Percentiles rank a stretch among this genome's conserved stretches.
These are phyloP conservation scores for Prenolepis imparis DNA, from an alignment of 2,888 invertebrate genomes.

Conservation along the genomic window DNA sequence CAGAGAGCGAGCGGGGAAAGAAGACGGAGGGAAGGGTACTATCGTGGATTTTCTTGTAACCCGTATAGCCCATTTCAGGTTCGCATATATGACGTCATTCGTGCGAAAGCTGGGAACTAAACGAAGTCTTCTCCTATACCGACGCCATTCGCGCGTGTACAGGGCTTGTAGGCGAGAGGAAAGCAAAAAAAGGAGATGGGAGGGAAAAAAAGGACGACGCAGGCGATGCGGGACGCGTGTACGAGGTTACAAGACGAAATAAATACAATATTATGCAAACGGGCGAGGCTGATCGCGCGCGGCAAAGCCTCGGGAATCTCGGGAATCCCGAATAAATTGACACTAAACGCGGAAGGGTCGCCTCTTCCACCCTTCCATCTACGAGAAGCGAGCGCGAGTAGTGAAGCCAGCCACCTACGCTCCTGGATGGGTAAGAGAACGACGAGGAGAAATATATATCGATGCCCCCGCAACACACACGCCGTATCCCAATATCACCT, in stretches of 20 bases:
- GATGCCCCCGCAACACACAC: constrained; percentile 81
- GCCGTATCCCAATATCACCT: constrained; percentile 84
- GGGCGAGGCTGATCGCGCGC: constrained; percentile 84
- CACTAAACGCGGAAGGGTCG: constrained; percentile 84
- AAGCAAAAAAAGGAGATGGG: constrained; percentile 42
- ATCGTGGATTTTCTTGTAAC: constrained; percentile 80
- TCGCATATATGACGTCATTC: constrained; percentile 77
- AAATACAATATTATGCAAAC: constrained; percentile 87
- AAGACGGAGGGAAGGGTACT: constrained; percentile 48
- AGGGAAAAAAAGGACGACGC: constrained; percentile 28
- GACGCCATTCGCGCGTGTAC: constrained; percentile 52
- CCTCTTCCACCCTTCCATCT: constrained; percentile 58
- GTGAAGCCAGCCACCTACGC: constrained; percentile 59
- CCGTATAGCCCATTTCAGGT: constrained; percentile 80
- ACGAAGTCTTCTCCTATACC: constrained; percentile 65
- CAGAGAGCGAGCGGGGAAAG: constrained; percentile 16
- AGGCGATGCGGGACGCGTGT: constrained; percentile 63
- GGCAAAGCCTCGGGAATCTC: constrained; percentile 86
- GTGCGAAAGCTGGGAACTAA: constrained; percentile 73
- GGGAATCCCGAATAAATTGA: constrained; percentile 87
- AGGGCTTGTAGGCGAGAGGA: constrained; percentile 53
- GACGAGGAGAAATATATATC: constrained; percentile 74
- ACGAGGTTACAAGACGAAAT: constrained; percentile 85
- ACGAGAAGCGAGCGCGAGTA: constrained; percentile 48
- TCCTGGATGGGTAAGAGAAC: constrained; percentile 58